Conservation (phyloP, 2,113 vertebrate species). For the Panthera tigris region DNA sequence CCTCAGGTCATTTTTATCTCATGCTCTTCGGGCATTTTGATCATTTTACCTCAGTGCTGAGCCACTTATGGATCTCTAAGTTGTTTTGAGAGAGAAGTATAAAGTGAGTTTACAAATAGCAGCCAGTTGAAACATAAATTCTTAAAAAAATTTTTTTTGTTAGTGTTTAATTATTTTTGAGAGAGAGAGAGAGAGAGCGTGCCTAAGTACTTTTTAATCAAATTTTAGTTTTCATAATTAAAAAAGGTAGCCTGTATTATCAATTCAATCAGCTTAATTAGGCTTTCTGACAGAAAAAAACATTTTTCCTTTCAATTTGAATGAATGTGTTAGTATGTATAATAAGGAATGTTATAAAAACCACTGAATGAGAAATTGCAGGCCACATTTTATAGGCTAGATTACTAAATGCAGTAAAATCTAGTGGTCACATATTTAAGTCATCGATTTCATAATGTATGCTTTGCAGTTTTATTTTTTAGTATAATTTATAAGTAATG, state of each 20-base stretch:
- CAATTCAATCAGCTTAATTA: neutral
- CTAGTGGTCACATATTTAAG: neutral
- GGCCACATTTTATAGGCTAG: neutral
- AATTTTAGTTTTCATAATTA: neutral
- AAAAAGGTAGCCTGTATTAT: neutral
- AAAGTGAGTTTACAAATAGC: neutral
- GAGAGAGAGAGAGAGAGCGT: too few relatives aligned
- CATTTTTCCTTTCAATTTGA: neutral
- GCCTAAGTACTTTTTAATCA: neutral
- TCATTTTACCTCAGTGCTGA: neutral
- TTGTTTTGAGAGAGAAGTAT: neutral
- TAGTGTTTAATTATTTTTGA: too few relatives aligned
- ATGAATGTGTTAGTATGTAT: neutral
- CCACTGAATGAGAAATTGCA: neutral
- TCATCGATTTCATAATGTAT: neutral
- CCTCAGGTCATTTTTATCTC: neutral
- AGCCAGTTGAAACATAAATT: neutral
- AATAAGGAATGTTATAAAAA: neutral
- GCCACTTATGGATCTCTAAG: neutral
- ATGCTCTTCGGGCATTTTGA: neutral
- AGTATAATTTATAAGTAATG: neutral
- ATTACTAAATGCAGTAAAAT: constrained; percentile 2
- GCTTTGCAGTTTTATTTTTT: neutral
- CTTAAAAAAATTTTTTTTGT: neutral
- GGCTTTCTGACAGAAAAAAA: neutral